Evolutionary conservation across 2,888 invertebrate species (phyloP).

Genomic region (Sepiola atlantica): DNA sequence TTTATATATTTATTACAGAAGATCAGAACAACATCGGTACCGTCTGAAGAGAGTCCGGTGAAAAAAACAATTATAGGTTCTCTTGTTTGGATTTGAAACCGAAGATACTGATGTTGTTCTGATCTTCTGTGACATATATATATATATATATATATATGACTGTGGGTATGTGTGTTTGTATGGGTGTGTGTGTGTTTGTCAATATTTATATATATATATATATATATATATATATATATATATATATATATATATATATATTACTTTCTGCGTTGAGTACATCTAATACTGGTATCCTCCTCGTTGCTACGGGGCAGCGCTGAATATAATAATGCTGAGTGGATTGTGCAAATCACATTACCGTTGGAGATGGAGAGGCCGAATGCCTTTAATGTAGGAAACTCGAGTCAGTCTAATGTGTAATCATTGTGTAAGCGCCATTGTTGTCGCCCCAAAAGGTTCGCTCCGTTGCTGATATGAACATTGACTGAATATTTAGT

Average conservation of each 20-base stretch:
- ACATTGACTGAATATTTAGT: slow-evolving; percentile 21
- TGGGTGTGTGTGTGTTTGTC: too few species aligned
- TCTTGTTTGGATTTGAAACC: too few species aligned
- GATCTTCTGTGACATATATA: too few species aligned
- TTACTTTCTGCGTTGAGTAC: background rate
- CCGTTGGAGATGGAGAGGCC: background rate
- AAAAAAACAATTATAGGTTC: too few species aligned
- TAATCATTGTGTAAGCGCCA: background rate
- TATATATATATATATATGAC: background rate
- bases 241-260: too few species aligned
- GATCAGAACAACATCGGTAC: too few species aligned
- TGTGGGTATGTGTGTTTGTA: background rate
- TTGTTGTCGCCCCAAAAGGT: background rate
- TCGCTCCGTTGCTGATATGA: background rate
- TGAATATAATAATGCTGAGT: background rate
- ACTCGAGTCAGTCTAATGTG: background rate
- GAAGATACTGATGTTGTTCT: too few species aligned
- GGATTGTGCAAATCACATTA: background rate
- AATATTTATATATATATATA: too few species aligned
- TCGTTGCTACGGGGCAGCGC: background rate
- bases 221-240: too few species aligned
- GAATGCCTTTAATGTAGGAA: background rate
- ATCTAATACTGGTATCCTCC: background rate
- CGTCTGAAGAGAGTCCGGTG: too few species aligned
- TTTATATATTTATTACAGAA: too few species aligned